Conservation (phyloP, 2,113 vertebrate species). For the Symphodus melops region DNA sequence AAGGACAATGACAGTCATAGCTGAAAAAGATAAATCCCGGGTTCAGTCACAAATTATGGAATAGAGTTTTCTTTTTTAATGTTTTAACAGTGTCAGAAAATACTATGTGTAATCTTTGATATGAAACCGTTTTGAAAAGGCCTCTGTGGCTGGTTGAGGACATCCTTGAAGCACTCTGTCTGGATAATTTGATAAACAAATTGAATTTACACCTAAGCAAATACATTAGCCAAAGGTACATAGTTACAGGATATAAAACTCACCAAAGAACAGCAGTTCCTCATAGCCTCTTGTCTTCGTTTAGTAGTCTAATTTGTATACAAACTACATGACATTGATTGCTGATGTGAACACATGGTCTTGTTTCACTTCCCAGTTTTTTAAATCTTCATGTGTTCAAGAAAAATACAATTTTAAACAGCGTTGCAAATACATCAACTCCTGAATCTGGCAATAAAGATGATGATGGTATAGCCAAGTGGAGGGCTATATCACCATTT, state of each 20-base stretch:
- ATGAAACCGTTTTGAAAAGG: background rate
- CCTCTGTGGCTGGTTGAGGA: background rate
- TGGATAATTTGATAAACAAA: constrained; percentile 41
- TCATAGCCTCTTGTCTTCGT: background rate
- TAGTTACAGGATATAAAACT: background rate
- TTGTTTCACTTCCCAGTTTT: background rate
- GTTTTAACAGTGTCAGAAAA: background rate
- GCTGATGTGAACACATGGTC: background rate
- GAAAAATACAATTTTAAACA: no score
- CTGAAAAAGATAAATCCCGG: background rate
- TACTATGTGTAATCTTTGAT: background rate
- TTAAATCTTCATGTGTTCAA: background rate
- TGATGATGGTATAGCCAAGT: no score
- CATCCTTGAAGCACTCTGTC: background rate
- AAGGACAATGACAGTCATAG: background rate
- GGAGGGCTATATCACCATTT: no score
- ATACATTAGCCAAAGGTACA: background rate
- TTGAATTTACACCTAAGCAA: constrained; percentile 3
- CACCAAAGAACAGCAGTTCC: background rate
- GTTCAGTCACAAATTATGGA: background rate
- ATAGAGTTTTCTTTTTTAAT: background rate
- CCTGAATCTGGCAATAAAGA: no score
- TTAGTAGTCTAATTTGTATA: background rate
- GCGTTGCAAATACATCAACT: no score
- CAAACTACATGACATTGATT: background rate